phyloP scores from a whole-genome alignment of 1,140 invertebrate genomes.

The Ceratosolen solmsi region DNA sequence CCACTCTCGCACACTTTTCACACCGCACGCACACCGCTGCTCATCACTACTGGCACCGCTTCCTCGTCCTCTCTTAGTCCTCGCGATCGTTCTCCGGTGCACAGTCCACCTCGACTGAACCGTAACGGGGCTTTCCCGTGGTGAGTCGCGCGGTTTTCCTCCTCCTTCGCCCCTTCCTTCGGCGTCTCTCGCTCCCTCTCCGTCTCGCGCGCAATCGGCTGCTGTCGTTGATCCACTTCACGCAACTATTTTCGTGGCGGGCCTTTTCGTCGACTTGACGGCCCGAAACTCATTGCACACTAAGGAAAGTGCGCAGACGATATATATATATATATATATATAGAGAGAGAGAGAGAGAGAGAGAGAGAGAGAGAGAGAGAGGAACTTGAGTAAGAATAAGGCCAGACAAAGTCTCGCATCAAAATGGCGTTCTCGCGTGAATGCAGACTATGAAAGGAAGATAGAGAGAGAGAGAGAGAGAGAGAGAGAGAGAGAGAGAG shows the following conservation, averaged over 20 bases:
- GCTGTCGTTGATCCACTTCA: not conserved
- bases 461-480: not conserved
- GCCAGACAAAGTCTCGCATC: not conserved
- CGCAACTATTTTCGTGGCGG: slow-evolving; percentile 11
- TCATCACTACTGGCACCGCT: not conserved
- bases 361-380: not conserved
- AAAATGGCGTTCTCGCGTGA: slow-evolving; percentile 33
- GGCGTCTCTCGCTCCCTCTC: not conserved
- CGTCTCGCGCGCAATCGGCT: not conserved
- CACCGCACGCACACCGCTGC: not conserved
- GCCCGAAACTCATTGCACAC: not conserved
- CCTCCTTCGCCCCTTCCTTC: not conserved
- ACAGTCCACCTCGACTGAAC: slow-evolving; percentile 37
- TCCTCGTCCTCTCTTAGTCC: not conserved
- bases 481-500: not conserved
- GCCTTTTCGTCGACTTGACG: slow-evolving; percentile 13
- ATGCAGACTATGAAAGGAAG: not conserved
- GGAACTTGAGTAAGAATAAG: not conserved
- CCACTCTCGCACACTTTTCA: slow-evolving; percentile 1
- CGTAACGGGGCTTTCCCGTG: slow-evolving; percentile 47
- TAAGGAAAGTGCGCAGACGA: not conserved
- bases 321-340: too few relatives aligned
- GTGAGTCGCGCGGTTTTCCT: slow-evolving; percentile 32
- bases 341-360: not conserved
- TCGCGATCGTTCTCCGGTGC: not conserved